phyloP scores from a whole-genome alignment of 1,140 invertebrate genomes.

The Apolygus lucorum region DNA sequence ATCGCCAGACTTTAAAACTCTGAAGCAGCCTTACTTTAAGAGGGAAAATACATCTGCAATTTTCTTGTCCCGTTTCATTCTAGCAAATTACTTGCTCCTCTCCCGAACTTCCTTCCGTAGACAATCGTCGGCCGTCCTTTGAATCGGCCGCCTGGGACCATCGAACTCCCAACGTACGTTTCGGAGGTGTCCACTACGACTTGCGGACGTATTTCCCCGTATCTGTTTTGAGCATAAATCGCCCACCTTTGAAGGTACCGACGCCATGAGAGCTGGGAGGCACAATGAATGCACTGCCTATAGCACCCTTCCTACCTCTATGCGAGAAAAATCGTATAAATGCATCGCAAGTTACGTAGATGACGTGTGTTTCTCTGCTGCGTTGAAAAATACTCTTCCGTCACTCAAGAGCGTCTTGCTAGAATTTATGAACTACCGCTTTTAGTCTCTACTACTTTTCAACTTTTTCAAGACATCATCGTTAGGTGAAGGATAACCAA shows the following conservation, averaged over 20 bases:
- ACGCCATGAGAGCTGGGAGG: neutral
- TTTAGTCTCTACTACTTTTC: no score
- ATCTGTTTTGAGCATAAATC: neutral
- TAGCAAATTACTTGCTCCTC: constrained; percentile 9
- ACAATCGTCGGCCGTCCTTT: neutral
- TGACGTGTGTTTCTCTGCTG: neutral
- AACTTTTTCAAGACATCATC: no score
- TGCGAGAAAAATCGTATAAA: neutral
- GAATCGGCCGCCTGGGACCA: neutral
- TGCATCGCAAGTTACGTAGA: neutral
- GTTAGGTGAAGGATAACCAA: no score
- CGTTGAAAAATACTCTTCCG: no score
- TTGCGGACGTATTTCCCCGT: neutral
- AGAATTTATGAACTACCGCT: no score
- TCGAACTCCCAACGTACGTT: constrained; percentile 1
- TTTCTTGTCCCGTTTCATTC: constrained; percentile 11
- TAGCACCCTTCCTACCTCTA: neutral
- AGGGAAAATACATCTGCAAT: no score
- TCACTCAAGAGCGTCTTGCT: no score
- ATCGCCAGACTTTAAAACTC: no score
- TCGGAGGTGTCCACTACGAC: neutral
- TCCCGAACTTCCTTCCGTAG: neutral
- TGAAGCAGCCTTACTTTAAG: no score
- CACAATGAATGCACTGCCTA: constrained; percentile 11
- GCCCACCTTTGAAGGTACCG: neutral